phyloP scores from a whole-genome alignment of 1,140 invertebrate genomes.

The Drosophila punjabiensis region DNA sequence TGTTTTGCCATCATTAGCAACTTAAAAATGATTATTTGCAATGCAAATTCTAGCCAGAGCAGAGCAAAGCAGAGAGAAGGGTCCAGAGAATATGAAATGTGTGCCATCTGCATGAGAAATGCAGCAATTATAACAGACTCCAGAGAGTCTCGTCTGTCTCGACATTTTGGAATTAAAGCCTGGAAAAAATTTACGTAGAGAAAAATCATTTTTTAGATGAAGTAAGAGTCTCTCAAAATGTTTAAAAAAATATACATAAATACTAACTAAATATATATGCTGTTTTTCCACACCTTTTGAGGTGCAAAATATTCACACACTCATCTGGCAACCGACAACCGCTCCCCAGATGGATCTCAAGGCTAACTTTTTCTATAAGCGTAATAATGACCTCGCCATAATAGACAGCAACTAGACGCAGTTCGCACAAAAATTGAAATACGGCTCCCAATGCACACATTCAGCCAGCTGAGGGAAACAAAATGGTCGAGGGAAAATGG shows the following conservation, averaged over 20 bases:
- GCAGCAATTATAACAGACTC: conserved; percentile 43
- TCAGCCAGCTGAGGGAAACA: conserved; percentile 27
- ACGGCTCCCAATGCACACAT: conserved; percentile 76
- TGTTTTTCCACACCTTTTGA: conserved; percentile 21
- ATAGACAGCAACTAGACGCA: conserved; percentile 67
- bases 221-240: background rate
- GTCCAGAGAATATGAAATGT: conserved; percentile 53
- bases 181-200: conserved; percentile 15
- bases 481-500: conserved; percentile 21
- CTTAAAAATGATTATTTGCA: conserved; percentile 80
- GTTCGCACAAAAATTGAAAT: conserved; percentile 74
- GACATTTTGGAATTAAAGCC: conserved; percentile 19
- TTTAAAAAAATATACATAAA: background rate
- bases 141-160: background rate
- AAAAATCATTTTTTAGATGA: background rate
- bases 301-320: conserved; percentile 48
- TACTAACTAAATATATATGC: background rate
- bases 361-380: conserved; percentile 57
- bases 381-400: conserved; percentile 48
- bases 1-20: conserved; percentile 61
- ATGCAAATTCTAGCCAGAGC: conserved; percentile 57
- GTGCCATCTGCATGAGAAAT: conserved; percentile 64
- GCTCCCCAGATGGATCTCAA: conserved; percentile 35
- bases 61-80: conserved; percentile 3
- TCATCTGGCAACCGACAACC: conserved; percentile 7